phyloP scores from a whole-genome alignment of 2,113 vertebrate genomes.

The Ophiodon elongatus region DNA sequence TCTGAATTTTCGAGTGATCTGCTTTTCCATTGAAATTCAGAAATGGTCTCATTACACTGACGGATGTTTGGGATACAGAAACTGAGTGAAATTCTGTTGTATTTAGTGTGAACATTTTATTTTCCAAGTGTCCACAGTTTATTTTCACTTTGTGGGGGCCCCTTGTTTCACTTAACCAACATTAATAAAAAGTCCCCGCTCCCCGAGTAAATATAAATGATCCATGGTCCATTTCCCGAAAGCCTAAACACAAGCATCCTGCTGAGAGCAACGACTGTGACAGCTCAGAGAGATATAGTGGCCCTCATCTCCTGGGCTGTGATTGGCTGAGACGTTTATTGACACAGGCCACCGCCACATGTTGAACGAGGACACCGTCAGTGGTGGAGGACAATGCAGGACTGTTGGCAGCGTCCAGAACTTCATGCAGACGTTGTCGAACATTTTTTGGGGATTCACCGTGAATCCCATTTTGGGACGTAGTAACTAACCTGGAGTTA shows the following conservation, averaged over 20 bases:
- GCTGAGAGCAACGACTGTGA: slow-evolving; percentile 38
- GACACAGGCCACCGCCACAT: slow-evolving; percentile 58
- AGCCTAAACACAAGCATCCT: slow-evolving; percentile 48
- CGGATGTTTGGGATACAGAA: neutral
- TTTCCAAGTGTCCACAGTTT: slow-evolving; percentile 40
- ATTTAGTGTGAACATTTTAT: neutral
- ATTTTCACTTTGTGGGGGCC: slow-evolving; percentile 41
- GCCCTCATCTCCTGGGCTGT: neutral
- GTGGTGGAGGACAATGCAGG: slow-evolving; percentile 31
- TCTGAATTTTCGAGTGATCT: neutral
- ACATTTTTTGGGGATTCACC: too few relatives aligned
- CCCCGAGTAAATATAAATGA: slow-evolving; percentile 39
- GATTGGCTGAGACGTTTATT: slow-evolving; percentile 56
- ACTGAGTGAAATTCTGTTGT: neutral
- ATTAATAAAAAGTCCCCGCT: slow-evolving; percentile 11
- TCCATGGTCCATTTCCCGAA: slow-evolving; percentile 60
- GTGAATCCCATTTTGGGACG: neutral
- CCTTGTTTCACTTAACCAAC: slow-evolving; percentile 27
- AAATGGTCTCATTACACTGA: neutral
- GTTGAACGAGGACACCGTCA: slow-evolving; percentile 40
- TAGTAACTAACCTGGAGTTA: too few relatives aligned
- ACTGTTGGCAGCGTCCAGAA: slow-evolving; percentile 17
- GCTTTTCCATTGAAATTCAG: slow-evolving; percentile 3
- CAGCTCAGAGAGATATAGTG: neutral
- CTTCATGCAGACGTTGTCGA: neutral